These are phyloP conservation scores for Herminia tarsipennalis DNA, from an alignment of 2,888 invertebrate species.

Conservation along the genomic window DNA sequence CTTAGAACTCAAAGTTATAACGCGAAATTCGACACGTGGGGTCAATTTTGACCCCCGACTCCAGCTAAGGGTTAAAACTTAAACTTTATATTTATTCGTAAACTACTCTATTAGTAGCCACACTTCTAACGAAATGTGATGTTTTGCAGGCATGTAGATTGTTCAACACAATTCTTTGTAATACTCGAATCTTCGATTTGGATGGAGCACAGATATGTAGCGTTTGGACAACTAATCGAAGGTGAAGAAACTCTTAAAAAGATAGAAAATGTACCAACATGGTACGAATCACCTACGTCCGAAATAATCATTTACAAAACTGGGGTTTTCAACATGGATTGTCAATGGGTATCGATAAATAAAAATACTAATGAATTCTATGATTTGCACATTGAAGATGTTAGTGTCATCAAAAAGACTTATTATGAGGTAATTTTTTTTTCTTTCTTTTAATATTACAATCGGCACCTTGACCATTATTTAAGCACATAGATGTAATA, in stretches of 20 bases:
- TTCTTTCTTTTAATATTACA: too few relatives aligned
- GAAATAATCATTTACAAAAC: conserved; percentile 58
- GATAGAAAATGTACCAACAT: conserved; percentile 86
- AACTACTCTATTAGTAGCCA: background rate
- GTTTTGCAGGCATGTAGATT: conserved; percentile 82
- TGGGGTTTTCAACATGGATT: conserved; percentile 70
- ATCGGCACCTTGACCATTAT: too few relatives aligned
- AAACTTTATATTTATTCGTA: too few relatives aligned
- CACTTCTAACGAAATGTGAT: background rate
- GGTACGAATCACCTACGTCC: conserved; percentile 86
- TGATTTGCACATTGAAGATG: conserved; percentile 69
- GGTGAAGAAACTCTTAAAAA: conserved; percentile 86
- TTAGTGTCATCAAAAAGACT: conserved; percentile 54
- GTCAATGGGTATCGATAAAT: conserved; percentile 65
- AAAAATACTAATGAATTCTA: conserved; percentile 64
- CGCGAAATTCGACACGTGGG: too few relatives aligned
- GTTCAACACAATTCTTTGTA: conserved; percentile 90
- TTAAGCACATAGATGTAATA: too few relatives aligned
- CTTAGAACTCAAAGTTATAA: too few relatives aligned
- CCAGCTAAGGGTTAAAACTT: too few relatives aligned
- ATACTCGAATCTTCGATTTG: conserved; percentile 88
- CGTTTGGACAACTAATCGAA: conserved; percentile 90
- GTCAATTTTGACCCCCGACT: too few relatives aligned
- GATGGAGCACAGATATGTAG: conserved; percentile 90
- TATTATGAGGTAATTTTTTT: conserved; percentile 59